Percentiles rank a stretch among this genome's conserved stretches.
Conservation (phyloP, 2,888 invertebrate species). For the Zelleria hepariella region DNA sequence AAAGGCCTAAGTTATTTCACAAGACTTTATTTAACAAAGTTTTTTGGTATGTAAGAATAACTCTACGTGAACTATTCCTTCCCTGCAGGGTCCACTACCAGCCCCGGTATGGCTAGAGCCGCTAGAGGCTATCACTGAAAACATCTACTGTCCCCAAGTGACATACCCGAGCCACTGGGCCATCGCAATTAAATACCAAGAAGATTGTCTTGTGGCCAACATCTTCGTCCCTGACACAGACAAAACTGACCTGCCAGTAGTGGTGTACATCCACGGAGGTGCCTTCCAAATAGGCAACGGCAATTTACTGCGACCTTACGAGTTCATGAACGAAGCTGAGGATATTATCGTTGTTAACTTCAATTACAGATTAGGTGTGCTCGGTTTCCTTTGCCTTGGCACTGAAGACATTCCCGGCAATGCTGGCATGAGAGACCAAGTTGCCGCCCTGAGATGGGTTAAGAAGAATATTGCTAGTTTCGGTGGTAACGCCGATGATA, state of each 20-base stretch:
- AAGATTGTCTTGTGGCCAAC: constrained; percentile 28
- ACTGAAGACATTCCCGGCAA: constrained; percentile 12
- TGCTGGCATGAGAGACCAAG: constrained; percentile 12
- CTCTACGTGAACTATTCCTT: constrained; percentile 3
- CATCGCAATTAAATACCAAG: constrained; percentile 8
- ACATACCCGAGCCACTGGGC: neutral
- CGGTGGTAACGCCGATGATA: constrained; percentile 10
- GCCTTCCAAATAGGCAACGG: constrained; percentile 26
- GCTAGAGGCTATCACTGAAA: neutral
- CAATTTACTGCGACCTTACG: constrained; percentile 5
- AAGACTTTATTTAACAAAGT: neutral
- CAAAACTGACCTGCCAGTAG: constrained; percentile 20
- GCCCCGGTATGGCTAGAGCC: neutral
- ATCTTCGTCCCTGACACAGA: constrained; percentile 25
- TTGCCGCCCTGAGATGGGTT: constrained; percentile 11
- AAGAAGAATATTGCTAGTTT: constrained; percentile 10
- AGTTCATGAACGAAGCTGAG: neutral
- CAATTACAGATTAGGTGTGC: constrained; percentile 9
- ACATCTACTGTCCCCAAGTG: neutral
- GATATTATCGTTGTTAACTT: constrained; percentile 12
- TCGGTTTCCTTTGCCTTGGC: constrained; percentile 10
- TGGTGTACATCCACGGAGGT: constrained; percentile 31
- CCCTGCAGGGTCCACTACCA: neutral
- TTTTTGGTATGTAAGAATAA: neutral
- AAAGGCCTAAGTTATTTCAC: too few relatives aligned